A percentile compares a stretch with the other conserved stretches of the same genome.
Conservation (phyloP, 2,888 invertebrate species). For the Lasioglossum villosulum region DNA sequence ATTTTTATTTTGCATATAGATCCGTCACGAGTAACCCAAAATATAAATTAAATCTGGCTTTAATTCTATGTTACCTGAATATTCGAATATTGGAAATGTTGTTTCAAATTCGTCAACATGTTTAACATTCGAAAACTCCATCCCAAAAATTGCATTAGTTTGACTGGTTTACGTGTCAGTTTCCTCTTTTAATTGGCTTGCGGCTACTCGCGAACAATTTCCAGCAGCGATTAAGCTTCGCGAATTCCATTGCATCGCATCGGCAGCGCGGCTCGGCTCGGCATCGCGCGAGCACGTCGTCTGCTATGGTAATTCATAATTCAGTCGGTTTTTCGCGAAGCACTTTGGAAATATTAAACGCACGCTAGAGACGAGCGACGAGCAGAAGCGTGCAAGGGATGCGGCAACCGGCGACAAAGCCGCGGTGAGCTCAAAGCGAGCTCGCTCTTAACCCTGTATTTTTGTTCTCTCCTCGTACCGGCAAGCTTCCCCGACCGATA, state of each 20-base stretch:
- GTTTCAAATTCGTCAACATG: not conserved
- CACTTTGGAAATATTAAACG: slow-evolving; percentile 83
- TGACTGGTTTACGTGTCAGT: not conserved
- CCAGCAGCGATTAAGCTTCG: not conserved
- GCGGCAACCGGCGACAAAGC: slow-evolving; percentile 77
- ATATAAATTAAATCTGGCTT: too few relatives aligned
- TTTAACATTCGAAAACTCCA: not conserved
- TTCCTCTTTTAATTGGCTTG: not conserved
- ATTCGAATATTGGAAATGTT: not conserved
- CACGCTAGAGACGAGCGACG: slow-evolving; percentile 66
- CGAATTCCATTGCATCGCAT: not conserved
- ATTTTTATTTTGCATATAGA: too few relatives aligned
- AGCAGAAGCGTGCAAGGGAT: slow-evolving; percentile 65
- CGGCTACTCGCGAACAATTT: not conserved
- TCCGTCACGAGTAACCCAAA: too few relatives aligned
- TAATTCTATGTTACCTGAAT: too few relatives aligned
- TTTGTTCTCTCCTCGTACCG: slow-evolving; percentile 30
- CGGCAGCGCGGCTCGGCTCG: not conserved
- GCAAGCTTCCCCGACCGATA: slow-evolving; percentile 28
- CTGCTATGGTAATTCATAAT: slow-evolving; percentile 77
- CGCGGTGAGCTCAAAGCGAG: slow-evolving; percentile 81
- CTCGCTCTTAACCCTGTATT: slow-evolving; percentile 59
- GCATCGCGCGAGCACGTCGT: not conserved
- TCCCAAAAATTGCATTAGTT: not conserved
- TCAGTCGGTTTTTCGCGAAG: slow-evolving; percentile 80